These are phyloP conservation scores for rat (Rattus norvegicus) DNA, from an alignment of 2,113 vertebrate genomes.

Conservation along the genomic window DNA sequence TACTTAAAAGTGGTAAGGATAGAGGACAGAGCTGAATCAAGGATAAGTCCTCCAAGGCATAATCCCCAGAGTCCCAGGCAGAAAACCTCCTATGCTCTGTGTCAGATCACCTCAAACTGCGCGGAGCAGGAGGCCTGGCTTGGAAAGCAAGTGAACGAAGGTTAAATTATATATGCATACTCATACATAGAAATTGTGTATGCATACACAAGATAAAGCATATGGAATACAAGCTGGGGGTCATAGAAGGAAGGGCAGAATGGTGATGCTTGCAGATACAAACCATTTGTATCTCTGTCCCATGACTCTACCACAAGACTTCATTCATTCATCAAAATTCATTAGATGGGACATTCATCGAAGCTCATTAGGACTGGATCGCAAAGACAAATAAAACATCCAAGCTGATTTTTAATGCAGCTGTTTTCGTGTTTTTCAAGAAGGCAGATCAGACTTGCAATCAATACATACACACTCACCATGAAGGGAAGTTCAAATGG, in stretches of 20 bases:
- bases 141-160: constrained; percentile 40
- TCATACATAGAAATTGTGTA: background rate
- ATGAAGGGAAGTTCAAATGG: background rate
- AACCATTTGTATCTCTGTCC: background rate
- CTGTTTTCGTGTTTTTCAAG: background rate
- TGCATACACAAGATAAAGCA: background rate
- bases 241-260: background rate
- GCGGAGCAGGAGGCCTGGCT: accelerated
- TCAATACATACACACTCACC: background rate
- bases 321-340: background rate
- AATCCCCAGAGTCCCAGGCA: background rate
- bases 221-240: background rate
- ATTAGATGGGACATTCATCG: background rate
- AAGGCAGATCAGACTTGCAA: background rate
- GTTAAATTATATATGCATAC: background rate
- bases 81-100: background rate
- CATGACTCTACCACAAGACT: background rate
- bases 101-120: background rate
- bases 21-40: constrained; percentile 28
- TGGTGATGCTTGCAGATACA: background rate
- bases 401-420: constrained; percentile 18
- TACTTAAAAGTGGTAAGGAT: background rate
- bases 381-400: constrained; percentile 22
- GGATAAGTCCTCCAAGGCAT: background rate
- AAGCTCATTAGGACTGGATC: background rate